phyloP scores from a whole-genome alignment of 2,797 vertebrate genomes.

The Enteromius unitaeniatus region DNA sequence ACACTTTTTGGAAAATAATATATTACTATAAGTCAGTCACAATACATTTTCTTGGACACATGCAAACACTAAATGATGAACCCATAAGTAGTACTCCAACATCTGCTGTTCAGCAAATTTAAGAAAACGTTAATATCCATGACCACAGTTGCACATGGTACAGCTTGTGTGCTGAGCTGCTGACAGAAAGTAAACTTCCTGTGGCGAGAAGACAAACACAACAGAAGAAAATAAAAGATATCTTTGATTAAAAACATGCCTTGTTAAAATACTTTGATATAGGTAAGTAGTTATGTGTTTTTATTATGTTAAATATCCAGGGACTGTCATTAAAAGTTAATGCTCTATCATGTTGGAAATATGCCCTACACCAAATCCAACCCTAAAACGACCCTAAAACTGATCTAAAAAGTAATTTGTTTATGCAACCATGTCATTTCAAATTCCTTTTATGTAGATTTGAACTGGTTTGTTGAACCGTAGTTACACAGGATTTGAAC shows the following conservation, averaged over 20 bases:
- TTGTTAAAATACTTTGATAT: too few species aligned
- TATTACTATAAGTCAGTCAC: not conserved
- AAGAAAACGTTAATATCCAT: not conserved
- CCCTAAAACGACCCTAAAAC: too few species aligned
- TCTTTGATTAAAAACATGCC: not conserved
- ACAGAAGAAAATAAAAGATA: not conserved
- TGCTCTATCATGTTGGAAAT: too few species aligned
- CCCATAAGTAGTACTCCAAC: not conserved
- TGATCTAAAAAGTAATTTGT: too few species aligned
- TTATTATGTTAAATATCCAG: too few species aligned
- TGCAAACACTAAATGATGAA: not conserved
- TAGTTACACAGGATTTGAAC: too few species aligned
- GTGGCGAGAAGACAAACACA: not conserved
- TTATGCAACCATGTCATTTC: too few species aligned
- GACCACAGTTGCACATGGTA: not conserved
- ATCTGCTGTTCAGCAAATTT: not conserved
- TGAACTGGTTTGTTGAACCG: too few species aligned
- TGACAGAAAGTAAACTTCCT: constrained; percentile 19
- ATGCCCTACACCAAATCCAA: too few species aligned
- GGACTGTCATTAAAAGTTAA: too few species aligned
- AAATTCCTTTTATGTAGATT: too few species aligned
- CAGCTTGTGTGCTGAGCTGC: constrained; percentile 9
- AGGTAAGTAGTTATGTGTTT: too few species aligned
- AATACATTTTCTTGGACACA: not conserved
- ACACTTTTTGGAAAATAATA: not conserved